Percentiles rank a stretch among this genome's conserved stretches.
Evolutionary conservation across 2,888 invertebrate species (phyloP).

Genomic region (Uropetala carovei): DNA sequence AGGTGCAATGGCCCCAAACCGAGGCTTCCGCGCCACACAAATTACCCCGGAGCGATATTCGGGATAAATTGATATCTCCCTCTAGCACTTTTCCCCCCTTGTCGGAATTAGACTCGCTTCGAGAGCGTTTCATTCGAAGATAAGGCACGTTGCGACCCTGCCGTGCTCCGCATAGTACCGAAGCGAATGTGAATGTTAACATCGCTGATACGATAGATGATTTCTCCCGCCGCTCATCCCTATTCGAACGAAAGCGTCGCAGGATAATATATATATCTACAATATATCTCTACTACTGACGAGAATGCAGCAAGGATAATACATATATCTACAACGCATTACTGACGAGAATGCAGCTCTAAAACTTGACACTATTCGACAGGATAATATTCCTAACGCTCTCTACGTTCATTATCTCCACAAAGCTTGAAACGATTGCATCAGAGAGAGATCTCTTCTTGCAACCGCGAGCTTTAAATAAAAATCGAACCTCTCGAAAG

Average conservation of each 20-base stretch:
- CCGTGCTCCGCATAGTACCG: not conserved
- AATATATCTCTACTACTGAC: no score
- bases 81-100: no score
- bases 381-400: no score
- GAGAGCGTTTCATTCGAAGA: no score
- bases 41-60: not conserved
- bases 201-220: not conserved
- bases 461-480: not conserved
- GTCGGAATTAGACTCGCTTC: no score
- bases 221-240: not conserved
- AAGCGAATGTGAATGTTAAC: not conserved
- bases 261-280: not conserved
- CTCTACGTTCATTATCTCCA: not conserved
- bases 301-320: no score
- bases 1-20: not conserved
- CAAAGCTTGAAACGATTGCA: not conserved
- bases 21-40: not conserved
- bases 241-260: not conserved
- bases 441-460: not conserved
- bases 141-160: not conserved
- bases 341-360: no score
- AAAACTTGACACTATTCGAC: no score
- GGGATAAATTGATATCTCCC: not conserved
- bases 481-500: conserved; percentile 7
- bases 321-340: no score